Evolutionary conservation across 2,113 vertebrate genomes (phyloP).

Genomic region (Stigmatopora nigra): DNA sequence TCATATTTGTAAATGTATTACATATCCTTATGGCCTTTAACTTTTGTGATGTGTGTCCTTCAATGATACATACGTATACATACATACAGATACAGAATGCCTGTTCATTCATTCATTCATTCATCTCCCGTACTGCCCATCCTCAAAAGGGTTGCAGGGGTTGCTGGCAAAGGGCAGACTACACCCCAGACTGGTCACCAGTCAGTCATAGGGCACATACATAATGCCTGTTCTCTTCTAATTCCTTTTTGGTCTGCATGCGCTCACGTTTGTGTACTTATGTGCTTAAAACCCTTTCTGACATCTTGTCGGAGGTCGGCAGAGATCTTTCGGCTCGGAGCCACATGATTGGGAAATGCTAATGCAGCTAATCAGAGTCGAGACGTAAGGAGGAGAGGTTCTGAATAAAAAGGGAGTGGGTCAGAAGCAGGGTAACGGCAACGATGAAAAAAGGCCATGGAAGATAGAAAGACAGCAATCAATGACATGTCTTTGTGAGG

Average conservation of each 20-base stretch:
- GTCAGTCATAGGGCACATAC: not conserved
- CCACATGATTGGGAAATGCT: slow-evolving; percentile 64
- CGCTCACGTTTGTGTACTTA: slow-evolving; percentile 28
- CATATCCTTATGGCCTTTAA: not conserved
- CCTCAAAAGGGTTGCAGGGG: too few species aligned
- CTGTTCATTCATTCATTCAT: too few species aligned
- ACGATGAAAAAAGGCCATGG: slow-evolving; percentile 48
- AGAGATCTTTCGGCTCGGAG: slow-evolving; percentile 42
- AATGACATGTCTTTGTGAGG: slow-evolving; percentile 38
- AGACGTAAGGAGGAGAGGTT: slow-evolving; percentile 30
- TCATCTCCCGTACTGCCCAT: too few species aligned
- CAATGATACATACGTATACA: not conserved
- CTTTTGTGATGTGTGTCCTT: not conserved
- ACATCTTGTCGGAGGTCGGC: slow-evolving; percentile 54
- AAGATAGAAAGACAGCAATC: slow-evolving; percentile 45
- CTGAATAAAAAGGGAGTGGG: slow-evolving; percentile 42
- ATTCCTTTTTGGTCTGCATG: not conserved
- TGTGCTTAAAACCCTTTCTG: slow-evolving; percentile 42
- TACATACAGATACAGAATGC: too few species aligned
- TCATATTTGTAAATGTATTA: not conserved
- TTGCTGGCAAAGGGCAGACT: too few species aligned
- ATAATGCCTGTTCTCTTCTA: not conserved
- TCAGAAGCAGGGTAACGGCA: slow-evolving; percentile 52
- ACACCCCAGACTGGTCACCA: too few species aligned
- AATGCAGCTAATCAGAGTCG: slow-evolving; percentile 63